Percentiles rank a stretch among this genome's conserved stretches.
Conservation (phyloP, 2,888 invertebrate genomes). For the Auanema sp. region DNA sequence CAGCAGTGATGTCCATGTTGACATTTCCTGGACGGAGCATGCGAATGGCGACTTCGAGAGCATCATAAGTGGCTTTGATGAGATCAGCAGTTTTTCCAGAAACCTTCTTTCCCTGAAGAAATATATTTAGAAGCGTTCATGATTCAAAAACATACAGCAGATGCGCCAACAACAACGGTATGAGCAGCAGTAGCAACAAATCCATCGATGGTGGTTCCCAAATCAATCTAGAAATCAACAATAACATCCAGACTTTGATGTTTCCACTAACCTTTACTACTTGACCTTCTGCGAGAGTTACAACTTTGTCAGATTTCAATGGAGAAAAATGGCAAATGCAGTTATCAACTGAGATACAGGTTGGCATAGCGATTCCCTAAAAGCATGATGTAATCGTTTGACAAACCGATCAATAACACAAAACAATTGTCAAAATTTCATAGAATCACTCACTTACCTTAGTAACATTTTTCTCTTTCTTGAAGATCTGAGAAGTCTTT, state of each 20-base stretch:
- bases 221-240: slow-evolving; percentile 70
- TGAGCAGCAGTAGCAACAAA: slow-evolving; percentile 98
- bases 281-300: slow-evolving; percentile 75
- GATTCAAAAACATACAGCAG: slow-evolving; percentile 62
- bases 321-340: slow-evolving; percentile 99
- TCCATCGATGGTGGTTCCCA: slow-evolving; percentile 97
- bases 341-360: slow-evolving; percentile 96
- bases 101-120: slow-evolving; percentile 68
- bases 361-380: slow-evolving; percentile 86
- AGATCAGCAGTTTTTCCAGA: slow-evolving; percentile 91
- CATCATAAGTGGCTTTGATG: slow-evolving; percentile 88
- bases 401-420: no score
- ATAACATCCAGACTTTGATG: neutral
- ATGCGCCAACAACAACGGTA: slow-evolving; percentile 84
- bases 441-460: slow-evolving; percentile 69
- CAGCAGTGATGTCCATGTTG: slow-evolving; percentile 58
- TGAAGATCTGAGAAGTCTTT: slow-evolving; percentile 92
- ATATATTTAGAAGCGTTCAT: slow-evolving; percentile 1
- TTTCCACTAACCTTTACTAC: slow-evolving; percentile 75
- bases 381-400: slow-evolving; percentile 1
- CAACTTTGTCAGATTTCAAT: slow-evolving; percentile 80
- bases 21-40: slow-evolving; percentile 80
- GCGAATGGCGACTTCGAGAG: slow-evolving; percentile 90
- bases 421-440: no score
- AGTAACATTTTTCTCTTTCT: slow-evolving; percentile 95